phyloP scores from a whole-genome alignment of 2,888 invertebrate species.

The Amphipoea oculea region DNA sequence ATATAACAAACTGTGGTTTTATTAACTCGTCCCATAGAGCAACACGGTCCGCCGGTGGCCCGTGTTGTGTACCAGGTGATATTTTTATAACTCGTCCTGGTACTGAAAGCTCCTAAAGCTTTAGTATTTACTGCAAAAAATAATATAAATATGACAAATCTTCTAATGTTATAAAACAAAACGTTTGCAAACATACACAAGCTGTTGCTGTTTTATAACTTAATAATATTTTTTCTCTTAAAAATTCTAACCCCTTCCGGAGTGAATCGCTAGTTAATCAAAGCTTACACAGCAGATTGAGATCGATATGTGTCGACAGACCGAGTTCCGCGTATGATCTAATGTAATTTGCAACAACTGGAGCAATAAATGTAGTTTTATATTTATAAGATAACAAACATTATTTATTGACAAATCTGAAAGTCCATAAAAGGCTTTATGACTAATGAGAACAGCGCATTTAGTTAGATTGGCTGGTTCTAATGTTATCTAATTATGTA shows the following conservation, averaged over 20 bases:
- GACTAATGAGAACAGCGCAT: slow-evolving; percentile 14
- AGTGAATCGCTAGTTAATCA: background rate
- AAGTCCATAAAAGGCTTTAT: slow-evolving; percentile 24
- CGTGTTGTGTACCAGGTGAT: no score
- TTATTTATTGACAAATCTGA: slow-evolving; percentile 23
- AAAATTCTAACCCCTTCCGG: background rate
- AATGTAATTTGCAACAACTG: slow-evolving; percentile 12
- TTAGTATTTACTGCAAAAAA: no score
- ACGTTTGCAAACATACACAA: no score
- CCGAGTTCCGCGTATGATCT: slow-evolving; percentile 29
- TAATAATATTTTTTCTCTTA: no score
- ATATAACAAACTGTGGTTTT: no score
- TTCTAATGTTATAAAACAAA: no score
- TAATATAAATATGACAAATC: no score
- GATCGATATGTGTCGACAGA: background rate
- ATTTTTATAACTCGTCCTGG: no score
- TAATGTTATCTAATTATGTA: background rate
- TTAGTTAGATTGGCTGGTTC: background rate
- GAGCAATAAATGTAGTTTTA: slow-evolving; percentile 2
- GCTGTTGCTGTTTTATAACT: no score
- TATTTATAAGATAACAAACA: background rate
- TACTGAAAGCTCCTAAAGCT: no score
- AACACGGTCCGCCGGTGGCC: no score
- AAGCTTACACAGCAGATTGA: background rate
- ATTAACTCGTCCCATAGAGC: no score